Evolutionary conservation across 1,140 invertebrate genomes (phyloP), one percentile per base, ranked within the genome.

Genomic region (Drosophila takahashii): DNA sequence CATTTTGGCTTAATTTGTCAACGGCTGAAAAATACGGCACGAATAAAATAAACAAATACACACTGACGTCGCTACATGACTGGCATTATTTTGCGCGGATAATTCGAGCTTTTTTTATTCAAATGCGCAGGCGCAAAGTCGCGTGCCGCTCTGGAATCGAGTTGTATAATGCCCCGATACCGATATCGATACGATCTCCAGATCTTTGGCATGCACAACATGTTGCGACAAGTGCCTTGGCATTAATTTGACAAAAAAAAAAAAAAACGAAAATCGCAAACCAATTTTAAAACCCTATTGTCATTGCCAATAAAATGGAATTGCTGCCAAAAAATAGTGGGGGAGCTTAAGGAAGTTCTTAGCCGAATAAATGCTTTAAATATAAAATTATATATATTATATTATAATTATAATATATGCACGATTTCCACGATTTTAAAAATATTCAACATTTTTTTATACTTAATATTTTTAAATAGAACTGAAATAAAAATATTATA

Each of bases 1-100:
- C 42, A 57, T 53, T 73, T 48, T 44, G 56, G 50, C 15, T 73
- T 29, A 73, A 62, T 74, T 74, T 74, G 69, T 74, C 71, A 73
- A 41, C 67, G 47, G 56, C 13, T 36, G 27, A 15, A 27, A 41
- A 5, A 57, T 69, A 53, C 53, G 15, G 36, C 9, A 27, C n/a
- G 26, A 54, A 42, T 45, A 47, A 48, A 57, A 58, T 16, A 32
- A 59, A 42, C 39, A 52, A 34, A 59, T 26, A 48, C 36, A 59
- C 13, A 44, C 54, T 59, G 66, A 83, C 81, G 77, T 53, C 37
- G 54, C 62, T 57, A 83, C 80, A 81, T 66, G 75, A 79, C 79
- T 71, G 42, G 67, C 67, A 71, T 70, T 56, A 51, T 71, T 18
- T 22, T 13, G 16, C 3, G 26, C 15, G 57, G 51, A 62, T 67